Base-by-base conservation (phyloP, 1,140 invertebrate species). In the Venustaconcha ellipsiformis region DNA sequence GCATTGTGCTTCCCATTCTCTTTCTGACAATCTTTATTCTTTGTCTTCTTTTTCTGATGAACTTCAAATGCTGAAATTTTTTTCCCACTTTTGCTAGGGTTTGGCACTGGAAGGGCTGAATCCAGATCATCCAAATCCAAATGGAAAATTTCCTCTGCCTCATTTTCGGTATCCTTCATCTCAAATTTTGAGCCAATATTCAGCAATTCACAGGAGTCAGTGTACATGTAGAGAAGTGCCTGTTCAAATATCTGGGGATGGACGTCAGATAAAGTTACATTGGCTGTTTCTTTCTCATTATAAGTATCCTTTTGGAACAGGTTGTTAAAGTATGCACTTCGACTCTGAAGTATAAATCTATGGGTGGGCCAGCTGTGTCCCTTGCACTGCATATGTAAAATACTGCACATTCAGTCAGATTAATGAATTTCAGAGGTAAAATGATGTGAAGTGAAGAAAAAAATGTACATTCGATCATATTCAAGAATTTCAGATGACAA, bases 221-320 rank as follows among this genome's bases (percentile, higher is more conserved):
- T 93, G 81, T 95, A 95, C 67, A 94, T 92, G 85, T 89, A 95
- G 37, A 88, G 82, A 13, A 95, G 82, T 14, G 95, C 86, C 80
- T 94, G 91, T 64, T 93, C 90, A 84, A 95, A 94, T 23, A 94
- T 91, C 17, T 92, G 91, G 3, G 92, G 90, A 66, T 92, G 89
- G 0, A 93, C 85, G 83, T 85, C 68, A 15, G 73, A 63, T 56
- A 84, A 60, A n/a, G 78, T 71, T 1, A 86, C 66, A 17, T 83
- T 60, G 18, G 76, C 72, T 14, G 57, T 68, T 17, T 84, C 74
- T 13, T 67, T 70, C 14, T 78, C 73, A 67, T 62, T 18, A 62
- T 77, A 74, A 57, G 73, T 67, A 69, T 79, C 67, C 15, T 81
- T 72, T 4, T 80, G 76, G 20, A 86, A 57, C 6, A 86, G 67